These are phyloP conservation scores for Leptogaster cylindrica DNA, from an alignment of 2,888 invertebrate species.

Conservation along the genomic window DNA sequence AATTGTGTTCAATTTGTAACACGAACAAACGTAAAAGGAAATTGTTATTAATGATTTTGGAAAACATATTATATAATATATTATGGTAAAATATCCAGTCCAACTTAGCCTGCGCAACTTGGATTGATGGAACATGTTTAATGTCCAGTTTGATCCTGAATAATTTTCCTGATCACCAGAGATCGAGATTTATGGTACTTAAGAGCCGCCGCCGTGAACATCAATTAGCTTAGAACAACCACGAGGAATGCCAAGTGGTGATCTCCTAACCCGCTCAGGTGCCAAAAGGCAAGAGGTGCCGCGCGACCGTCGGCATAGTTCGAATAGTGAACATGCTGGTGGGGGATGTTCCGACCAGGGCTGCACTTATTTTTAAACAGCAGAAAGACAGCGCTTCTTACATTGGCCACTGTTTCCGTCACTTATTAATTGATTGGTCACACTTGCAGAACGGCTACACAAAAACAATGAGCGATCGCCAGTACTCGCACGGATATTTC, in stretches of 20 bases:
- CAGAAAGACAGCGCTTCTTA: not conserved
- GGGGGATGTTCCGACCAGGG: conserved; percentile 4
- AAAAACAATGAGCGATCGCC: not conserved
- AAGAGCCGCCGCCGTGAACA: too few species aligned
- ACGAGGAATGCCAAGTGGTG: not conserved
- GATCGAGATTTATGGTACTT: too few species aligned
- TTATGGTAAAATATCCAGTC: too few species aligned
- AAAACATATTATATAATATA: too few species aligned
- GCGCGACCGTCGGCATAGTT: conserved; percentile 1
- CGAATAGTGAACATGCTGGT: not conserved
- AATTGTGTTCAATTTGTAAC: too few species aligned
- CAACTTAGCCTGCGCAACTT: too few species aligned
- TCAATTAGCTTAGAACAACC: not conserved
- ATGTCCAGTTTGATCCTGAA: too few species aligned
- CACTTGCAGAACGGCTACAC: conserved; percentile 1
- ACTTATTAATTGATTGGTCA: conserved; percentile 31
- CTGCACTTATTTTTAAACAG: conserved; percentile 35
- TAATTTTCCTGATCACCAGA: too few species aligned
- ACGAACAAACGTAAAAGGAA: too few species aligned
- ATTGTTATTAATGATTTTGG: too few species aligned
- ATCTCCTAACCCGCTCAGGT: not conserved
- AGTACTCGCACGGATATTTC: too few species aligned
- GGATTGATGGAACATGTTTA: too few species aligned
- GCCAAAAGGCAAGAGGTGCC: not conserved
- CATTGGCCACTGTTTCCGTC: not conserved